Percentiles rank a stretch among this genome's conserved stretches.
phyloP scores from a whole-genome alignment of 2,888 invertebrate genomes.

The Cerceris rybyensis region DNA sequence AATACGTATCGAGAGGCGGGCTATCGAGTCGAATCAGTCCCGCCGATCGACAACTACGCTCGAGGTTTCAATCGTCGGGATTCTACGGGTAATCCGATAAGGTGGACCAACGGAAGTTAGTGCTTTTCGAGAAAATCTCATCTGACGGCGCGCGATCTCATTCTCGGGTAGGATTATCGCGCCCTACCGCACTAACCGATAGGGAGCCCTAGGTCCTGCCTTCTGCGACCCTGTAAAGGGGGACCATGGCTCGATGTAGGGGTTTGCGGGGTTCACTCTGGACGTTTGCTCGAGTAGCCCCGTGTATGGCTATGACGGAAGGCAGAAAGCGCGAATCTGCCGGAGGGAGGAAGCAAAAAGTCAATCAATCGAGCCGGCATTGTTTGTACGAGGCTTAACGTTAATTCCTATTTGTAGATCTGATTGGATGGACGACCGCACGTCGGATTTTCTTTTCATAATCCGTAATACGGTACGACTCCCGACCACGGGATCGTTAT shows the following conservation, averaged over 20 bases:
- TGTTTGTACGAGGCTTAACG: constrained; percentile 79
- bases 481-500: constrained; percentile 36
- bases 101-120: constrained; percentile 69
- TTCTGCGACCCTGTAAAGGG: constrained; percentile 3
- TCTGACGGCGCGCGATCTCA: constrained; percentile 73
- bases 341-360: constrained; percentile 71
- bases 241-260: constrained; percentile 10
- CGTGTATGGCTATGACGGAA: constrained; percentile 32
- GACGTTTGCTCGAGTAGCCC: constrained; percentile 1
- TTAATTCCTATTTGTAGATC: constrained; percentile 80
- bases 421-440: constrained; percentile 73
- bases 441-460: constrained; percentile 77
- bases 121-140: constrained; percentile 74
- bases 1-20: constrained; percentile 21
- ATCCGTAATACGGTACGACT: constrained; percentile 60
- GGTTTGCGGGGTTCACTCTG: background rate
- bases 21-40: constrained; percentile 31
- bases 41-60: constrained; percentile 32
- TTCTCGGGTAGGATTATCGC: constrained; percentile 77
- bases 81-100: constrained; percentile 75
- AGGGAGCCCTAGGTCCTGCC: constrained; percentile 64
- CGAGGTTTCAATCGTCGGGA: constrained; percentile 75
- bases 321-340: constrained; percentile 34
- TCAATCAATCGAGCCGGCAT: constrained; percentile 78
- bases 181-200: constrained; percentile 75